These are phyloP conservation scores for Bubo bubo DNA, from an alignment of 2,113 vertebrate species.

Conservation along the genomic window DNA sequence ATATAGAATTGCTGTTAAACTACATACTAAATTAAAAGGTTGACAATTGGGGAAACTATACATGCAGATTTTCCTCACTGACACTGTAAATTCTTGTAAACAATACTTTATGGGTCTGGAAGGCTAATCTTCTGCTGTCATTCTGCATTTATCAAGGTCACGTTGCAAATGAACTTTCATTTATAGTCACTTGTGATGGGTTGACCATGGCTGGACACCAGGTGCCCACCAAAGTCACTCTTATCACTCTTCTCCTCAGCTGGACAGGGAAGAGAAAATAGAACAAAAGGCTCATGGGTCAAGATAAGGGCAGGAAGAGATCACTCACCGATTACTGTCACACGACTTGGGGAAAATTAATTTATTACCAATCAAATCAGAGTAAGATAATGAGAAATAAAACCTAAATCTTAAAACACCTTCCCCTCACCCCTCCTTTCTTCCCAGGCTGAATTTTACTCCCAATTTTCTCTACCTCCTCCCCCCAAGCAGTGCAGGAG, in stretches of 20 bases:
- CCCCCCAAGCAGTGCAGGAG: neutral
- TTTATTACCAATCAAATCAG: neutral
- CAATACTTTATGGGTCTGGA: neutral
- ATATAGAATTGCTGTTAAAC: slow-evolving; percentile 42
- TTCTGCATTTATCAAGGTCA: neutral
- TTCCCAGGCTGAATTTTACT: neutral
- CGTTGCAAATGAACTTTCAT: neutral
- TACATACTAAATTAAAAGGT: slow-evolving; percentile 36
- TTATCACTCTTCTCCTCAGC: neutral
- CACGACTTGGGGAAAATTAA: accelerated
- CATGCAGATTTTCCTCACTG: neutral
- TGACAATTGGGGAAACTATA: neutral
- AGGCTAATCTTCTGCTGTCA: neutral
- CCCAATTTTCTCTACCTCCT: neutral
- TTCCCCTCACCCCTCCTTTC: neutral
- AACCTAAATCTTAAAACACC: neutral
- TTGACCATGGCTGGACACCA: neutral
- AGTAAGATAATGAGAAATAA: neutral
- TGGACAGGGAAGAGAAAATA: neutral
- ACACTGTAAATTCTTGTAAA: neutral
- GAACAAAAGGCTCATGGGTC: neutral
- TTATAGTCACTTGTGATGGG: neutral
- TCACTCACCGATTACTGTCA: neutral
- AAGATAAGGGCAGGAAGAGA: neutral
- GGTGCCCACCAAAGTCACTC: neutral